phyloP scores from a whole-genome alignment of 35 echinoderm and acorn worm genomes.

The Patiria miniata region DNA sequence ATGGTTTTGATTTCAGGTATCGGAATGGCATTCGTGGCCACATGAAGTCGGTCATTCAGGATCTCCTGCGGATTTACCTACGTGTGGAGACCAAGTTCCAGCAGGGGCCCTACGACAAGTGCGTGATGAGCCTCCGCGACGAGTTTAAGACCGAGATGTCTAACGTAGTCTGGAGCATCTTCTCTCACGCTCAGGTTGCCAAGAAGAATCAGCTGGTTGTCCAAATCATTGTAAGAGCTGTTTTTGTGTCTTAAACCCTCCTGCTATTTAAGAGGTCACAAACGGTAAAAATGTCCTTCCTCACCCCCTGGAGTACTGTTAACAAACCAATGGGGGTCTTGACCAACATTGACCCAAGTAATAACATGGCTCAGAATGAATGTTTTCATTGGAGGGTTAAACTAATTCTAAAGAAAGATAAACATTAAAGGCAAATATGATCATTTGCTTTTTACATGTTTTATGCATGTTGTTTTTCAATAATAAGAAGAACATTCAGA shows the following conservation, averaged over 20 bases:
- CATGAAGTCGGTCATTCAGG: conserved; percentile 94
- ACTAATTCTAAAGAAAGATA: no score
- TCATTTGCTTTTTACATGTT: no score
- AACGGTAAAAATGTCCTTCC: no score
- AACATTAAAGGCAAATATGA: no score
- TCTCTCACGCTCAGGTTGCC: conserved; percentile 77
- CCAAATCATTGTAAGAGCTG: conserved; percentile 85
- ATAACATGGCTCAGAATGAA: no score
- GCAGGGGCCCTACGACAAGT: conserved; percentile 98
- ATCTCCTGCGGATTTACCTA: conserved; percentile 74
- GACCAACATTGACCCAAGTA: no score
- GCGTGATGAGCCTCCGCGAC: conserved; percentile 75
- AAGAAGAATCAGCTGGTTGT: conserved; percentile 90
- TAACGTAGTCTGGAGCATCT: conserved; percentile 74
- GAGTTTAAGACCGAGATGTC: conserved; percentile 88
- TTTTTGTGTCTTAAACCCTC: neutral
- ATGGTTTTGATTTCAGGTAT: conserved; percentile 50
- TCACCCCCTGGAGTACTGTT: no score
- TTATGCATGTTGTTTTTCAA: no score
- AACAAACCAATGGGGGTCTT: no score
- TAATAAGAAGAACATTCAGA: no score
- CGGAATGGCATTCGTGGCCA: conserved; percentile 97
- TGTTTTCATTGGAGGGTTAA: no score
- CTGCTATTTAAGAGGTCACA: no score
- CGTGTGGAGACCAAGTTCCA: conserved; percentile 88